Evolutionary conservation across 2,797 vertebrate genomes (phyloP).

Genomic region (Phrynocephalus vlangalii): DNA sequence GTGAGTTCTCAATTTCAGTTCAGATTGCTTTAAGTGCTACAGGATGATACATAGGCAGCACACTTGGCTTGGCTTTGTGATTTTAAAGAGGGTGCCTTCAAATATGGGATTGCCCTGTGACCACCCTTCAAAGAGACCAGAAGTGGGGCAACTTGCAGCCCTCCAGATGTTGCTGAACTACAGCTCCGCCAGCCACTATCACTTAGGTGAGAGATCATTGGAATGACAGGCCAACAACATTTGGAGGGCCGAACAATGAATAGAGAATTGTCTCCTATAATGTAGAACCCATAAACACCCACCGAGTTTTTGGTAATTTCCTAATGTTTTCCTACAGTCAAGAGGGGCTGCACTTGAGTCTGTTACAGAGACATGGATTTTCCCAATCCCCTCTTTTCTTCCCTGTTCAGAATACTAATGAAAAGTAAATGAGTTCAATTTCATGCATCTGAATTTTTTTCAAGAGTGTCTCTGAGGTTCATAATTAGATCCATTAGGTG

Average conservation of each 20-base stretch:
- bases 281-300: neutral
- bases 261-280: neutral
- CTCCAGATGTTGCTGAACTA: too few relatives aligned
- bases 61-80: too few relatives aligned
- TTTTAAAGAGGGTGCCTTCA: neutral
- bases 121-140: neutral
- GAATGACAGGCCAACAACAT: too few relatives aligned
- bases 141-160: neutral
- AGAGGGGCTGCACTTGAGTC: neutral
- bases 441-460: constrained; percentile 34
- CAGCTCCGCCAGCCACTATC: too few relatives aligned
- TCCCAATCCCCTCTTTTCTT: neutral
- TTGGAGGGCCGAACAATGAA: too few relatives aligned
- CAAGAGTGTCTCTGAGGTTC: neutral
- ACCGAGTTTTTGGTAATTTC: neutral
- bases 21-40: too few relatives aligned
- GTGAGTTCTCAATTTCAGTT: too few relatives aligned
- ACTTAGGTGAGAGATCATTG: too few relatives aligned
- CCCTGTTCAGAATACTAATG: constrained; percentile 1
- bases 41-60: too few relatives aligned
- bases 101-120: neutral
- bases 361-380: neutral
- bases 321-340: neutral
- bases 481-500: constrained; percentile 29
- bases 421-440: neutral